Conservation (phyloP, 2,113 vertebrate species). For the Pangasianodon gigas region DNA sequence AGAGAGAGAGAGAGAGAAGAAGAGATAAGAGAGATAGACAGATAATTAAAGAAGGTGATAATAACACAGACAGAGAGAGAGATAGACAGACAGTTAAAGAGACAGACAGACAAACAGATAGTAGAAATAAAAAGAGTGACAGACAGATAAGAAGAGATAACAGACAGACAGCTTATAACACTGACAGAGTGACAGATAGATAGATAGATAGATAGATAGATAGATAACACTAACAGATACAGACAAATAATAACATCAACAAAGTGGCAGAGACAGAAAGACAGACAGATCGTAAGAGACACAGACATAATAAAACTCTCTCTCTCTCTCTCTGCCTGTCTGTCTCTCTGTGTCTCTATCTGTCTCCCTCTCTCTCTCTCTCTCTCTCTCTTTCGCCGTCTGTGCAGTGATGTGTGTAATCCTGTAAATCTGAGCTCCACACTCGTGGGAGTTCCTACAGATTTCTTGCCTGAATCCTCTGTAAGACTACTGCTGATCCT, state of each 20-base stretch:
- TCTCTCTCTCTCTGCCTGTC: background rate
- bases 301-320: background rate
- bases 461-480: slow-evolving; percentile 20
- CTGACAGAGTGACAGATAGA: background rate
- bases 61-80: background rate
- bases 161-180: background rate
- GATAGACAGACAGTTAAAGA: background rate
- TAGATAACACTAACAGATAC: background rate
- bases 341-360: background rate
- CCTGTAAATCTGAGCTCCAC: slow-evolving; percentile 24
- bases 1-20: background rate
- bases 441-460: slow-evolving; percentile 25
- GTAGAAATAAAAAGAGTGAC: too few relatives aligned
- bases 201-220: background rate
- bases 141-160: background rate
- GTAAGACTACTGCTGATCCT: slow-evolving; percentile 20
- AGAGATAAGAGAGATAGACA: background rate
- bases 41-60: background rate
- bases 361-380: background rate
- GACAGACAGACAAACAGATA: background rate
- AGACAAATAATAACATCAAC: background rate
- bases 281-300: background rate
- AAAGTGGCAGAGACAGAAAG: background rate
- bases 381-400: background rate
- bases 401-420: slow-evolving; percentile 27